Evolutionary conservation across 1,140 invertebrate genomes (phyloP).

Genomic region (Paraescarpia echinospica): DNA sequence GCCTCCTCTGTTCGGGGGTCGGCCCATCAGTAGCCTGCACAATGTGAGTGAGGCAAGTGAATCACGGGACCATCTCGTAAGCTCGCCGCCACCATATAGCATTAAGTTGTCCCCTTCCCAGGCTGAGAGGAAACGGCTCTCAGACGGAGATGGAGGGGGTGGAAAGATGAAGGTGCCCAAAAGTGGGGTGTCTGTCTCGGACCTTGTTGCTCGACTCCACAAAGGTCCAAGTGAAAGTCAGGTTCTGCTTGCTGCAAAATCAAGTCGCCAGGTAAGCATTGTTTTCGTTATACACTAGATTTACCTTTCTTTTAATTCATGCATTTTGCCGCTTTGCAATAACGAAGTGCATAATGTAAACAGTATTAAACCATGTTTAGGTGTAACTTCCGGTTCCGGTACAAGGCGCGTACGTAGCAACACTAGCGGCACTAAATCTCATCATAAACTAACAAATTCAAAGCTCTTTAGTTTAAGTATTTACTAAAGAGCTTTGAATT

Average conservation of each 20-base stretch:
- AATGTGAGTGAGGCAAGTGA: background rate
- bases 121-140: background rate
- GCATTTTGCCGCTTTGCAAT: too few relatives aligned
- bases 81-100: background rate
- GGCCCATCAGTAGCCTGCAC: background rate
- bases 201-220: background rate
- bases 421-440: too few relatives aligned
- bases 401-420: too few relatives aligned
- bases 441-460: too few relatives aligned
- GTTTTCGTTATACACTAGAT: too few relatives aligned
- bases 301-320: too few relatives aligned
- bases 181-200: background rate
- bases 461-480: too few relatives aligned
- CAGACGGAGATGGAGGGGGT: background rate
- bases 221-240: background rate
- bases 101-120: background rate
- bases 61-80: background rate
- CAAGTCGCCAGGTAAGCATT: background rate
- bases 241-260: background rate
- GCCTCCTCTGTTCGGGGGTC: background rate
- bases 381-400: too few relatives aligned
- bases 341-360: too few relatives aligned
- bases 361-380: too few relatives aligned
- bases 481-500: too few relatives aligned
- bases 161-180: background rate